Percentiles rank a stretch among this genome's conserved stretches.
Evolutionary conservation across 2,797 vertebrate genomes (phyloP).

Genomic region (Kryptolebias ocellatus): DNA sequence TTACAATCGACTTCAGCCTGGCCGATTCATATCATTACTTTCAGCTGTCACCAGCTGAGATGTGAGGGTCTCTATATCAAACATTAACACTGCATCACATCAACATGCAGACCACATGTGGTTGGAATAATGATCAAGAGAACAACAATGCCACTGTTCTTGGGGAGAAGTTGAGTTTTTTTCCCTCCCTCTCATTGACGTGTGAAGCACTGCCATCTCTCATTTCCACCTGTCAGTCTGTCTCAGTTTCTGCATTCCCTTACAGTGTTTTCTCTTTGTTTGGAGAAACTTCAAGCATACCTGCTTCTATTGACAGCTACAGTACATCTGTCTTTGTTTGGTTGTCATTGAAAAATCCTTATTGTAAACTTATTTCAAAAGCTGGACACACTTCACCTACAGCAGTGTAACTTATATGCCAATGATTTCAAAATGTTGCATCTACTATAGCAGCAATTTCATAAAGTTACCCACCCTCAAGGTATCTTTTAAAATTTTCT

Average conservation of each 20-base stretch:
- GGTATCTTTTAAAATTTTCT: slow-evolving; percentile 22
- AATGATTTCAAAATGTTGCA: slow-evolving; percentile 10
- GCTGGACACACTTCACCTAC: slow-evolving; percentile 3
- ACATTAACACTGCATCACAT: slow-evolving; percentile 40
- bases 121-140: slow-evolving; percentile 64
- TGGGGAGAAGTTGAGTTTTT: slow-evolving; percentile 46
- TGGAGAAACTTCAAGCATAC: slow-evolving; percentile 41
- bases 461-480: slow-evolving; percentile 26
- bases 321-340: slow-evolving; percentile 19
- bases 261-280: slow-evolving; percentile 27
- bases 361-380: slow-evolving; percentile 6
- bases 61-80: slow-evolving; percentile 45
- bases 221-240: slow-evolving; percentile 61
- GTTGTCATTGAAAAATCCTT: slow-evolving; percentile 6
- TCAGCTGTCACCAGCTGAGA: slow-evolving; percentile 44
- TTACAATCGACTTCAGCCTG: slow-evolving; percentile 17
- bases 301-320: slow-evolving; percentile 27
- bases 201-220: slow-evolving; percentile 56
- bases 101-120: slow-evolving; percentile 56
- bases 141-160: slow-evolving; percentile 66
- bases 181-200: slow-evolving; percentile 54
- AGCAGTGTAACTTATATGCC: neutral
- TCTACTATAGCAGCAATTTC: slow-evolving; percentile 21
- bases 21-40: slow-evolving; percentile 14
- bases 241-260: slow-evolving; percentile 36